Evolutionary conservation across 2,888 invertebrate species (phyloP).

Genomic region (Lepidocyrtinus sp.): DNA sequence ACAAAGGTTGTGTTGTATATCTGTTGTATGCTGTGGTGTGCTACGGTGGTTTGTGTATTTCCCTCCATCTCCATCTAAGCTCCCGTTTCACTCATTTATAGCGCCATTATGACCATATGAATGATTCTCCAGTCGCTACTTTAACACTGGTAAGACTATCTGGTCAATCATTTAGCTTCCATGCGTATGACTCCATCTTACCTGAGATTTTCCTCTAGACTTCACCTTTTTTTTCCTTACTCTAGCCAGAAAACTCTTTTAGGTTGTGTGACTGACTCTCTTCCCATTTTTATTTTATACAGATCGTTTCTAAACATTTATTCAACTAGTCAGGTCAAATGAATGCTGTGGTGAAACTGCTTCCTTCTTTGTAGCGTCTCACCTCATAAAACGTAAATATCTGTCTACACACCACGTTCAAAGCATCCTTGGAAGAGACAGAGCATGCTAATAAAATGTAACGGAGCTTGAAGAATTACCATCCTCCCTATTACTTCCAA

Average conservation of each 20-base stretch:
- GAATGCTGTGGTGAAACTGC: no score
- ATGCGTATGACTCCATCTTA: constrained; percentile 20
- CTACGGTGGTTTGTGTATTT: no score
- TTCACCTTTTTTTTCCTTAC: no score
- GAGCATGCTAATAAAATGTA: constrained; percentile 19
- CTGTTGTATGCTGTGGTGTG: background rate
- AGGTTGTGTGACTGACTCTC: no score
- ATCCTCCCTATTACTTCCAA: background rate
- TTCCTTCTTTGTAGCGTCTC: constrained; percentile 26
- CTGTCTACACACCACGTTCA: constrained; percentile 1
- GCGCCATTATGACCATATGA: constrained; percentile 48
- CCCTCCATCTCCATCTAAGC: no score
- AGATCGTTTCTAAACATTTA: no score
- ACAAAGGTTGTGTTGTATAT: background rate
- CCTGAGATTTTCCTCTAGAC: constrained; percentile 18
- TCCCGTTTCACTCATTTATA: constrained; percentile 38
- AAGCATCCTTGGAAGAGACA: background rate
- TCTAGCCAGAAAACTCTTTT: no score
- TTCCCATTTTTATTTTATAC: no score
- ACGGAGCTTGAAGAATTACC: constrained; percentile 12
- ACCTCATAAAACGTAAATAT: constrained; percentile 45
- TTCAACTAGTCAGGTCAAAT: no score
- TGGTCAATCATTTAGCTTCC: constrained; percentile 52
- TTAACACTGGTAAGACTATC: constrained; percentile 10
- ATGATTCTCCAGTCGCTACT: constrained; percentile 49